These are phyloP conservation scores for Tangara arthus DNA, from an alignment of 2,797 vertebrate genomes.

Conservation along the genomic window DNA sequence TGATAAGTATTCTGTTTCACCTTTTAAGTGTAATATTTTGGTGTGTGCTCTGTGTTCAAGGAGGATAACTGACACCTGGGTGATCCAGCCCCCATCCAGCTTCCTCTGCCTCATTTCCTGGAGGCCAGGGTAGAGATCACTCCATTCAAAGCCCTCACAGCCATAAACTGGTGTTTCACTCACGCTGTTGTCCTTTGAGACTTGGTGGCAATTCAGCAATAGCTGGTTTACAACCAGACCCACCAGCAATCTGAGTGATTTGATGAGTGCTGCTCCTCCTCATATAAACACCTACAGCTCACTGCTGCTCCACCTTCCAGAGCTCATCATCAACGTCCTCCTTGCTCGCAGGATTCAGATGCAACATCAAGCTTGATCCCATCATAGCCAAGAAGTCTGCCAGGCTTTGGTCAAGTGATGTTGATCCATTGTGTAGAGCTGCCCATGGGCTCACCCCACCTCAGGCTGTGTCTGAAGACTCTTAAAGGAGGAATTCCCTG, in stretches of 20 bases:
- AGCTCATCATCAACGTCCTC: background rate
- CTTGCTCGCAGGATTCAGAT: background rate
- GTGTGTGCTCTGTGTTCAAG: background rate
- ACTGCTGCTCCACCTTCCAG: background rate
- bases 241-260: background rate
- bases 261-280: background rate
- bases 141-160: background rate
- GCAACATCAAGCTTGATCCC: background rate
- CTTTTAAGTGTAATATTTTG: background rate
- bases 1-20: background rate
- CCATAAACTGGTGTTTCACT: background rate
- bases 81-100: background rate
- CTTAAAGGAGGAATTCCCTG: background rate
- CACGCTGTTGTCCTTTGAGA: background rate
- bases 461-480: background rate
- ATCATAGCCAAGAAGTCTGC: background rate
- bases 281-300: background rate
- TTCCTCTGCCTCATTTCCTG: background rate
- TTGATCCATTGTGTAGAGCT: background rate
- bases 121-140: background rate
- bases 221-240: background rate
- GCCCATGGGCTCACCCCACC: background rate
- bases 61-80: background rate
- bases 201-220: background rate
- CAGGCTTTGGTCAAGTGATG: background rate